Percentiles rank a stretch among this genome's conserved stretches.
phyloP scores from a whole-genome alignment of 1,140 invertebrate species.

The Drosophila lacteicornis region DNA sequence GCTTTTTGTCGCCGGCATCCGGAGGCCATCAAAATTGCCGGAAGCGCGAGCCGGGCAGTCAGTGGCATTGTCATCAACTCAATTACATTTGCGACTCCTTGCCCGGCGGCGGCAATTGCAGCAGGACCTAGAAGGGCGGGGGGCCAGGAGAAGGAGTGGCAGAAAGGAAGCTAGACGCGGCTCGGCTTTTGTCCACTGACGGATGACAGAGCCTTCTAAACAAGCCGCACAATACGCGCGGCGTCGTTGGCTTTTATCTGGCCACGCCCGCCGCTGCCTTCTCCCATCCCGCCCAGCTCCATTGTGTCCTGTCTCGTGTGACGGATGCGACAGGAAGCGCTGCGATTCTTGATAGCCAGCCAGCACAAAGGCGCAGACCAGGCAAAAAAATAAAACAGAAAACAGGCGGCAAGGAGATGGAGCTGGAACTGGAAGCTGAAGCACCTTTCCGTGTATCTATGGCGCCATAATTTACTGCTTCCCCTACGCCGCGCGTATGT shows the following conservation, averaged over 20 bases:
- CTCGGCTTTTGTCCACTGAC: constrained; percentile 48
- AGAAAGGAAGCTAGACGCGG: constrained; percentile 31
- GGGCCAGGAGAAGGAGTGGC: background rate
- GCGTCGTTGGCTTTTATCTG: constrained; percentile 70
- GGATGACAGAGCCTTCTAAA: constrained; percentile 57
- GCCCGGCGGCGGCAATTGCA: constrained; percentile 50
- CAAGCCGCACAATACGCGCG: constrained; percentile 70
- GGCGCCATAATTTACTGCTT: constrained; percentile 69
- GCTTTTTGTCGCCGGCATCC: constrained; percentile 67
- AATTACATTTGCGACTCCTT: constrained; percentile 72
- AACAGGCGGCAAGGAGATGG: constrained; percentile 17
- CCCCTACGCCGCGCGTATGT: constrained; percentile 25
- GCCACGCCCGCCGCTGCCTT: constrained; percentile 24
- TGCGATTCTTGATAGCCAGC: constrained; percentile 66
- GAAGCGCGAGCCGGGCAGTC: constrained; percentile 64
- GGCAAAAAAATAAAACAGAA: constrained; percentile 1
- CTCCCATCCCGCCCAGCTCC: constrained; percentile 13
- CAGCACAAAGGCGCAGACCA: constrained; percentile 39
- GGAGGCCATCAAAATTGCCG: constrained; percentile 77
- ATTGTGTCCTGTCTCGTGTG: constrained; percentile 71
- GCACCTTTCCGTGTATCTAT: constrained; percentile 57
- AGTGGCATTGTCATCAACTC: constrained; percentile 71
- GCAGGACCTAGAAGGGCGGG: background rate
- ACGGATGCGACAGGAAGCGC: constrained; percentile 77
- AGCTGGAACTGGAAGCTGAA: constrained; percentile 15